Evolutionary conservation across 2,113 vertebrate species (phyloP).

Genomic region (Gallinago media): DNA sequence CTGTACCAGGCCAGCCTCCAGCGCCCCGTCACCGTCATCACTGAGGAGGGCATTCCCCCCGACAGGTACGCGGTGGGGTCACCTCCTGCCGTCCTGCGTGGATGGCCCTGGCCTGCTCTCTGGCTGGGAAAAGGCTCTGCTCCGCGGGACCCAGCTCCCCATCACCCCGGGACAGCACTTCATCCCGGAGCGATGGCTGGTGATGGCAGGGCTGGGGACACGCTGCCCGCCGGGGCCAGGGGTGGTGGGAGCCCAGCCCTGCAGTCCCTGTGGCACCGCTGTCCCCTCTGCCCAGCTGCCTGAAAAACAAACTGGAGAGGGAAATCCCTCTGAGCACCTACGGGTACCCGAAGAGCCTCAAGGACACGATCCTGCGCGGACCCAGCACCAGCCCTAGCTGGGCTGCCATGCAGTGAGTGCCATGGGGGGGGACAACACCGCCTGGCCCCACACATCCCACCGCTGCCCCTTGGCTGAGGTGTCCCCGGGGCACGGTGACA

Average conservation of each 20-base stretch:
- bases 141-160: background rate
- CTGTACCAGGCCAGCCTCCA: constrained; percentile 53
- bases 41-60: constrained; percentile 82
- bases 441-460: fast-evolving
- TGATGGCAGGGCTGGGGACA: background rate
- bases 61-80: constrained; percentile 65
- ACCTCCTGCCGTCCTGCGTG: background rate
- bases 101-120: background rate
- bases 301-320: background rate
- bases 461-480: background rate
- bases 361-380: constrained; percentile 24
- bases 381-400: constrained; percentile 10
- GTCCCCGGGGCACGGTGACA: background rate
- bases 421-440: fast-evolving
- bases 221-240: fast-evolving
- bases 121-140: background rate
- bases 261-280: background rate
- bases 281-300: background rate
- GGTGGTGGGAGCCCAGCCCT: background rate
- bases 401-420: constrained; percentile 66
- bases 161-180: background rate
- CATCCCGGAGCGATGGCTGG: fast-evolving
- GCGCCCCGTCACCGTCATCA: background rate
- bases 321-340: constrained; percentile 49
- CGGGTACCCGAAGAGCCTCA: constrained; percentile 50